phyloP scores from a whole-genome alignment of 1,140 invertebrate genomes.

The Bombus waltoni region DNA sequence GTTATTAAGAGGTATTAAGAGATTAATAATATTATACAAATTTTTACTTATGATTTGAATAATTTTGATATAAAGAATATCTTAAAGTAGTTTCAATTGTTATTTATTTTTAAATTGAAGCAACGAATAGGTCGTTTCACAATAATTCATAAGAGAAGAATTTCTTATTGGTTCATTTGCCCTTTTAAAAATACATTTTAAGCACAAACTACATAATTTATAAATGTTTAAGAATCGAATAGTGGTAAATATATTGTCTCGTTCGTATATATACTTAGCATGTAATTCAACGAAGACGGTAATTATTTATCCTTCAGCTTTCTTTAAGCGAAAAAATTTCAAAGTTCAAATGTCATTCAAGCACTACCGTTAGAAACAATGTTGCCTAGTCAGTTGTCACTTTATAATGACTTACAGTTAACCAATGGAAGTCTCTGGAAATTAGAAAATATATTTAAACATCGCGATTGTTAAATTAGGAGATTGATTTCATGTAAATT shows the following conservation, averaged over 20 bases:
- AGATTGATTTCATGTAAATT: neutral
- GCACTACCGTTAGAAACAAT: conserved; percentile 25
- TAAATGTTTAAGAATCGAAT: neutral
- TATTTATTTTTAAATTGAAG: neutral
- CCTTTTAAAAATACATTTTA: neutral
- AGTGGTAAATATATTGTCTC: neutral
- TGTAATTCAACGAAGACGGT: neutral
- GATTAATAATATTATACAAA: too few relatives aligned
- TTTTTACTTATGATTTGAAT: too few relatives aligned
- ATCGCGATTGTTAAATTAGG: too few relatives aligned
- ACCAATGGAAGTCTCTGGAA: neutral
- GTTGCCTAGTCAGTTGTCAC: neutral
- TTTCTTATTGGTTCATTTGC: neutral
- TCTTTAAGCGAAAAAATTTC: conserved; percentile 11
- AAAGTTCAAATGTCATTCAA: conserved; percentile 38
- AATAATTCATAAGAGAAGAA: too few relatives aligned
- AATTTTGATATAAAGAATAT: too few relatives aligned
- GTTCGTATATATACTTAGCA: neutral
- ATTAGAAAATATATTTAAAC: neutral
- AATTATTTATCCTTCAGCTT: conserved; percentile 26
- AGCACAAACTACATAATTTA: neutral
- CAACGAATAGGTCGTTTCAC: too few relatives aligned
- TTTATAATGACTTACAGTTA: neutral
- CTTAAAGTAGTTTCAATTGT: too few relatives aligned
- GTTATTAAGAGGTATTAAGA: too few relatives aligned